Base-by-base conservation (phyloP, 2,888 invertebrate genomes). In the Anticlea derivata region DNA sequence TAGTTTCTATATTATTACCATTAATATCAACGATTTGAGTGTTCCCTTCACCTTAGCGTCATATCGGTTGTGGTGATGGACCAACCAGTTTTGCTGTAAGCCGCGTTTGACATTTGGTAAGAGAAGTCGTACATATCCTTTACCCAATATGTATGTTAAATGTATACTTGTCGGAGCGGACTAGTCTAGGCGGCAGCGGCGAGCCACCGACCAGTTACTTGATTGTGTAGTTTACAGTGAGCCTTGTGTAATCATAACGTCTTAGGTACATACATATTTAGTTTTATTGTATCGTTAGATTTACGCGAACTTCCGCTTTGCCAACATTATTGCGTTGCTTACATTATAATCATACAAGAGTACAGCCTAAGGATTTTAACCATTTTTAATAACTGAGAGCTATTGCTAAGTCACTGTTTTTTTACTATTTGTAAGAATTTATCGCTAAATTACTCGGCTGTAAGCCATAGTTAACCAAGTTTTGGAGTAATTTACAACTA, bases 291-390 rank as follows among this genome's bases (percentile, higher is more conserved):
- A 89, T 88, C 83, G 80, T 88, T 90, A 89, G 89, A 87, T 80
- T 87, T 86, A 88, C 75, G 86, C 85, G 81, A 82, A 83, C 84
- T 87, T 86, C 89, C 83, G 89, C 89, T 90, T 90, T 83, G 90
- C 86, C 89, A 85, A 89, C 84, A 83, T 44, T 88, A 87, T 89
- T 89, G 89, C 85, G 89, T 90, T 87, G 88, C 87, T 89, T 89
- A 87, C 84, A 82, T 88, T 86, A 82, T 87, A 87, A 87, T 83
- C 87, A 83, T 87, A 86, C 75, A 77, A 86, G 85, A 88, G 89
- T 89, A 88, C 89, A 89, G 89, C 89, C 89, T 89, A 89, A 89
- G 89, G 88, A 90, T 89, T 89, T 89, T 89, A 90, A 90, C 87
- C 73, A 84, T 88, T 80, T 86, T 85, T 83, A 82, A 81, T 84